phyloP scores from a whole-genome alignment of 1,140 invertebrate species.

The Hormaphis cornu region DNA sequence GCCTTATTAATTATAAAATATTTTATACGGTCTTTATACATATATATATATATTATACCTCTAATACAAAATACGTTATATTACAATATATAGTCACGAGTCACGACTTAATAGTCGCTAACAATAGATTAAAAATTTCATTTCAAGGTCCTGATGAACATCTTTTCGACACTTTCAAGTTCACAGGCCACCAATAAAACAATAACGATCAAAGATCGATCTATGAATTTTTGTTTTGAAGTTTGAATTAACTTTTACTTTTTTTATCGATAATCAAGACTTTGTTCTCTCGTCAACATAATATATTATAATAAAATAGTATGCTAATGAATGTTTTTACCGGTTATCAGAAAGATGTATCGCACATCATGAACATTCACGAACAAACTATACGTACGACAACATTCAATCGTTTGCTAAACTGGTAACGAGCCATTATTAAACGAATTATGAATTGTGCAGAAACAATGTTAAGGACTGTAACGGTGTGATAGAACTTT shows the following conservation, averaged over 20 bases:
- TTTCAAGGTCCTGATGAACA: slow-evolving; percentile 2
- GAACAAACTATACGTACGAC: too few species aligned
- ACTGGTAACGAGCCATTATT: too few species aligned
- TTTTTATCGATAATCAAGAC: not conserved
- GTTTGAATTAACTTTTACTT: slow-evolving; percentile 20
- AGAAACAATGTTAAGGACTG: too few species aligned
- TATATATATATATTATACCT: not conserved
- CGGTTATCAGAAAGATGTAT: not conserved
- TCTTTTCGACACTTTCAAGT: slow-evolving; percentile 6
- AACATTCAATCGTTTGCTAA: too few species aligned
- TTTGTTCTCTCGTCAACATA: too few species aligned
- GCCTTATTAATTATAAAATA: slow-evolving; percentile 12
- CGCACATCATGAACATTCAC: too few species aligned
- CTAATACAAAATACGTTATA: slow-evolving; percentile 1
- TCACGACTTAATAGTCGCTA: slow-evolving; percentile 5
- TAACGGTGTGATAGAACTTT: too few species aligned
- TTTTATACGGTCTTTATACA: not conserved
- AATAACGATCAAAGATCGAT: slow-evolving; percentile 12
- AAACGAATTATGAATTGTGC: too few species aligned
- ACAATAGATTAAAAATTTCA: slow-evolving; percentile 25
- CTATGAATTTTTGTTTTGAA: slow-evolving; percentile 9
- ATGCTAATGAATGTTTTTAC: not conserved
- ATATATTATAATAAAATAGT: not conserved
- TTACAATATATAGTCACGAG: too few species aligned
- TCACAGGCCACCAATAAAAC: not conserved